Conservation (phyloP, 2,888 invertebrate species). For the Prenolepis imparis region DNA sequence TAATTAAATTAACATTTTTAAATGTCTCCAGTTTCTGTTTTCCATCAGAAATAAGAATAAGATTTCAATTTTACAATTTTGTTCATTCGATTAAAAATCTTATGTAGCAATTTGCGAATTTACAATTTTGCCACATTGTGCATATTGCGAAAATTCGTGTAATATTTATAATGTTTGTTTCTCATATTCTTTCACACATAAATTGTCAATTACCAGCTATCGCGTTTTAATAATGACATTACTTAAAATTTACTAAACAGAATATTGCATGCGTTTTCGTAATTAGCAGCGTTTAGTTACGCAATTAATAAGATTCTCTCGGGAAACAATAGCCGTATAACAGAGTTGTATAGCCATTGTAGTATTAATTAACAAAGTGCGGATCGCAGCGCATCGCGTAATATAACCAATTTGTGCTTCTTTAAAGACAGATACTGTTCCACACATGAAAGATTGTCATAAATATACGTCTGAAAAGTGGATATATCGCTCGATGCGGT, state of each 20-base stretch:
- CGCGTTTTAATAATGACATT: neutral
- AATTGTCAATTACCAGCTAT: constrained; percentile 1
- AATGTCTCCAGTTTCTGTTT: neutral
- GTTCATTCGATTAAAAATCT: neutral
- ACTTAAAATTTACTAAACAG: neutral
- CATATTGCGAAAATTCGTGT: neutral
- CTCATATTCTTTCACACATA: neutral
- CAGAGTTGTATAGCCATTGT: neutral
- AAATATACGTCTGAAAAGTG: constrained; percentile 22
- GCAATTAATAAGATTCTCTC: constrained; percentile 9
- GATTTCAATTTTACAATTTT: neutral
- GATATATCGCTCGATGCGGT: neutral
- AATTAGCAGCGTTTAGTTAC: constrained; percentile 4
- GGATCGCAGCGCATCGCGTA: neutral
- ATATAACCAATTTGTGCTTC: neutral
- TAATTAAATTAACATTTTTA: neutral
- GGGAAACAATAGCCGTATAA: constrained; percentile 12
- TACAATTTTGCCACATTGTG: constrained; percentile 4
- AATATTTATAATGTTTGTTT: neutral
- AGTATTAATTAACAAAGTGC: constrained; percentile 39
- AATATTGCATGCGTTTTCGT: neutral
- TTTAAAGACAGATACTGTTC: neutral
- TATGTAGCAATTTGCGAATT: neutral
- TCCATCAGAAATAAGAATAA: neutral
- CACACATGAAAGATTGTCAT: neutral